phyloP scores from a whole-genome alignment of 2,113 vertebrate genomes.

The Tiliqua scincoides region DNA sequence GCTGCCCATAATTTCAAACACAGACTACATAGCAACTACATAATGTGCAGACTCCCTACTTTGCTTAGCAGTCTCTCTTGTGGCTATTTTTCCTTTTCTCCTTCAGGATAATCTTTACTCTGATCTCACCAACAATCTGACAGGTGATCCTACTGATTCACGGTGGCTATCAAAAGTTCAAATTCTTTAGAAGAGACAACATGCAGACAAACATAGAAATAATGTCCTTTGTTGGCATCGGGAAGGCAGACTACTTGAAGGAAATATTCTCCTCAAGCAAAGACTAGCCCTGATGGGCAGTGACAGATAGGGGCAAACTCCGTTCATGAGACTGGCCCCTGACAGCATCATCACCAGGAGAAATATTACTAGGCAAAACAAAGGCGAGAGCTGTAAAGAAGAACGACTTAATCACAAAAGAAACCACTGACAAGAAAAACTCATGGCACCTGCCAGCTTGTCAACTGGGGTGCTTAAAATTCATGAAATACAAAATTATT shows the following conservation, averaged over 20 bases:
- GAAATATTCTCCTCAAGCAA: neutral
- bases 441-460: constrained; percentile 11
- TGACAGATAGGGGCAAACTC: neutral
- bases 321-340: neutral
- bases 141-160: neutral
- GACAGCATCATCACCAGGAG: neutral
- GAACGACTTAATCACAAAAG: neutral
- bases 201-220: neutral
- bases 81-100: neutral
- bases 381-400: neutral
- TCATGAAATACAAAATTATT: constrained; percentile 17
- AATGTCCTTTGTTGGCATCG: neutral
- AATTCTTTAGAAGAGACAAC: neutral
- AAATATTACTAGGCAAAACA: neutral
- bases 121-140: neutral
- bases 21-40: neutral
- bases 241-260: neutral
- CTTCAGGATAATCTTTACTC: neutral
- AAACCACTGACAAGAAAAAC: neutral
- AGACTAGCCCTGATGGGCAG: neutral
- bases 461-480: constrained; percentile 23
- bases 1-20: neutral
- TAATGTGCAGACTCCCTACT: neutral
- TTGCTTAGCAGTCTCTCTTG: neutral
- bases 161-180: neutral